These are phyloP conservation scores for Erethizon dorsatum DNA, from an alignment of 2,797 vertebrate species.

Conservation along the genomic window DNA sequence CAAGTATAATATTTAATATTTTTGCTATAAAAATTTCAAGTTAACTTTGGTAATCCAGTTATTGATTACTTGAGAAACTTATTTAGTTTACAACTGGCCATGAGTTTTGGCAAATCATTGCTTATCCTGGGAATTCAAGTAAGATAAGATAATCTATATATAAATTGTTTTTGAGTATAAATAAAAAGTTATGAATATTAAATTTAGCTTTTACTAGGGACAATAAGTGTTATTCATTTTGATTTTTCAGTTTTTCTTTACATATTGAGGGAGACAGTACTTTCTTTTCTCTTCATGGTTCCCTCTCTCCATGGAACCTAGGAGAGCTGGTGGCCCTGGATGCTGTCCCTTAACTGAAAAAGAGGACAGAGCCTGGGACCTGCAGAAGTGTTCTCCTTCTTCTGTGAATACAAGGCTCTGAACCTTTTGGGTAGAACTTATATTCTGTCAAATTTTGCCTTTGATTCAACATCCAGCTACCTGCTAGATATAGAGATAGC, in stretches of 20 bases:
- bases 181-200: slow-evolving; percentile 16
- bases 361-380: neutral
- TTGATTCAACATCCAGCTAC: neutral
- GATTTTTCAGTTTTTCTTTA: neutral
- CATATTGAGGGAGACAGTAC: neutral
- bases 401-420: neutral
- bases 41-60: slow-evolving; percentile 18
- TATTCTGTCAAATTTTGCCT: neutral
- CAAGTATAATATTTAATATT: neutral
- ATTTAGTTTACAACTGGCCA: neutral
- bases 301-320: neutral
- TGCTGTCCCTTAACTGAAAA: neutral
- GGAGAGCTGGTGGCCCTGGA: neutral
- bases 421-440: neutral
- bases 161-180: slow-evolving; percentile 34
- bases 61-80: neutral
- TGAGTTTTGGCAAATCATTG: neutral
- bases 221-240: neutral
- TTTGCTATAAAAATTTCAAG: neutral
- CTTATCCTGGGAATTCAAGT: slow-evolving; percentile 21
- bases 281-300: neutral
- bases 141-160: slow-evolving; percentile 4
- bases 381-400: neutral
- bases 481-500: neutral
- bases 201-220: neutral